Evolutionary conservation across 2,113 vertebrate genomes (phyloP).

Genomic region (Phodopus roborovskii): DNA sequence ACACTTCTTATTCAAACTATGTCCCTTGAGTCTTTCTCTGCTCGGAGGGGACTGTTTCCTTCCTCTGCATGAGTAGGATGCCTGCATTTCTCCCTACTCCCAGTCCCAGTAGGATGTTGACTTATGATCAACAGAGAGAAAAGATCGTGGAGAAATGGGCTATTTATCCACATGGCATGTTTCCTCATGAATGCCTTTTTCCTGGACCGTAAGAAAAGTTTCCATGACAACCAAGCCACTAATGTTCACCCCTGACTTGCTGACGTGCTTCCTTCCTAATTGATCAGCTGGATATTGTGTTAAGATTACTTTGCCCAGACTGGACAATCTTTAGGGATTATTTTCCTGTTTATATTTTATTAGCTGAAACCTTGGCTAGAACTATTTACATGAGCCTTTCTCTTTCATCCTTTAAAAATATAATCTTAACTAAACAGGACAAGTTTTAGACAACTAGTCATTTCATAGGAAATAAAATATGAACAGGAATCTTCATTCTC

Average conservation of each 20-base stretch:
- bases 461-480: slow-evolving; percentile 42
- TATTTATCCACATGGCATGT: slow-evolving; percentile 66
- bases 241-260: slow-evolving; percentile 49
- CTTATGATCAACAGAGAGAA: slow-evolving; percentile 62
- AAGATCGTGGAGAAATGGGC: slow-evolving; percentile 57
- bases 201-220: slow-evolving; percentile 66
- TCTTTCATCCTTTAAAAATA: slow-evolving; percentile 35
- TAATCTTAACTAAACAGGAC: slow-evolving; percentile 38
- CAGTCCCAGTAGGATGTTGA: slow-evolving; percentile 15
- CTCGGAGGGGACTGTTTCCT: neutral
- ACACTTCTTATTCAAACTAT: slow-evolving; percentile 23
- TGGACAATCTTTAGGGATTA: slow-evolving; percentile 67
- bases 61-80: neutral
- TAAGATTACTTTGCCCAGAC: slow-evolving; percentile 62
- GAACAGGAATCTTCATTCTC: slow-evolving; percentile 8
- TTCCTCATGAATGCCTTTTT: slow-evolving; percentile 62
- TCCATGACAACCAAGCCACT: slow-evolving; percentile 70
- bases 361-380: slow-evolving; percentile 25
- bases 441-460: neutral
- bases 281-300: slow-evolving; percentile 63
- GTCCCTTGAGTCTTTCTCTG: neutral
- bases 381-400: slow-evolving; percentile 22
- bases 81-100: slow-evolving; percentile 14
- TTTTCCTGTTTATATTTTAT: slow-evolving; percentile 65
- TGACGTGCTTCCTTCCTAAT: slow-evolving; percentile 46